Base-by-base conservation (phyloP, 1,140 invertebrate species). In the Bicyclus anynana region DNA sequence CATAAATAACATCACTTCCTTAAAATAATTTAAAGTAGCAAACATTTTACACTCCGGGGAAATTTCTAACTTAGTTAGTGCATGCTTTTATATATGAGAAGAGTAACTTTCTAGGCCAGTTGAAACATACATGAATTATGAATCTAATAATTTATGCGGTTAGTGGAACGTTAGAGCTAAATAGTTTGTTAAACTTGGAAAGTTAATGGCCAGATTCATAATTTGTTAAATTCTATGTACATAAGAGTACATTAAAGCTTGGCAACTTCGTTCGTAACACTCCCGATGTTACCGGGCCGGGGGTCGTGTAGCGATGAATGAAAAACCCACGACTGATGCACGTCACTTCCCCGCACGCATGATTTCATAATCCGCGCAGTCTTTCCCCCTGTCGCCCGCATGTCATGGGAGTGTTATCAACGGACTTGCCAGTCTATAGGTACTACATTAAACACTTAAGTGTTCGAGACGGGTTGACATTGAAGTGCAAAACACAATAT, bases 11-110 rank as follows among this genome's bases (percentile, higher is more conserved):
- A 16, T 17, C 37, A 40, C 13, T 40, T 14, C 37, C 37, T 40
- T 40, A 40, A 40, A 40, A 40, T 40, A 17, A 40, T 40, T 40
- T 40, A 40, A 40, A 40, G 37, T 14, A 40, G 37, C 16, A 17
- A 40, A 40, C 16, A 17, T 40, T 40, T 40, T 40, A 17, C 37
- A 40, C 37, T 14, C 14, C 2, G 37, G 37, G 37, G 37, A 40
- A 40, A 40, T 40, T 40, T 40, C 37, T 40, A 40, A 40, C 37
- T 40, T 40, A 14, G 37, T 40, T 40, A 40, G 14, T 14, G 12
- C 17, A 14, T 40, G 37, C 37, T 40, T 14, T 40, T 40, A 5
- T 40, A 40, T 40, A 14, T 40, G n/a, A 40, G 16, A 40, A 40
- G 37, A 13, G 7, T 12, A 17, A 40, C 37, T 17, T 40, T 17